phyloP scores from a whole-genome alignment of 2,797 vertebrate genomes.

The Halcyon leucocephala region DNA sequence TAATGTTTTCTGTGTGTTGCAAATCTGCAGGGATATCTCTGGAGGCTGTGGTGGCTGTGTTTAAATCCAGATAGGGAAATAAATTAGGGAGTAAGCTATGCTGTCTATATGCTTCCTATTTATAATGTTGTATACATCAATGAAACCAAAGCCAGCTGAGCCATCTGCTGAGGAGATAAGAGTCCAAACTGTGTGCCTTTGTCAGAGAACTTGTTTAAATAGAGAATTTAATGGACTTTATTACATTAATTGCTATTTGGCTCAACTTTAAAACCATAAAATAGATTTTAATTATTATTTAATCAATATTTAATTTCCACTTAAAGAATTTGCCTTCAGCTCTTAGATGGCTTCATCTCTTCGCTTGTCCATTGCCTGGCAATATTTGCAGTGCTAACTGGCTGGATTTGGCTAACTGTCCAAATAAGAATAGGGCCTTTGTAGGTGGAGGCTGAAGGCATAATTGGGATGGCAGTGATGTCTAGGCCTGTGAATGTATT shows the following conservation, averaged over 20 bases:
- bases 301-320: background rate
- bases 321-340: background rate
- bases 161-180: background rate
- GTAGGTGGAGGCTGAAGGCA: background rate
- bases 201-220: background rate
- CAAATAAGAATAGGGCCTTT: background rate
- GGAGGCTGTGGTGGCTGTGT: background rate
- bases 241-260: background rate
- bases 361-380: background rate
- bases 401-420: background rate
- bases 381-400: background rate
- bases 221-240: background rate
- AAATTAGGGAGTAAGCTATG: background rate
- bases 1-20: background rate
- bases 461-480: background rate
- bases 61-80: background rate
- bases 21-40: background rate
- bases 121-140: background rate
- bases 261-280: background rate
- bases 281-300: background rate
- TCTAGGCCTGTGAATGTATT: background rate
- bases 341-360: background rate
- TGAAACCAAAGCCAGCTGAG: background rate
- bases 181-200: background rate
- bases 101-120: background rate